Evolutionary conservation across 1,140 invertebrate genomes (phyloP).

Genomic region (Calycopis cecrops): DNA sequence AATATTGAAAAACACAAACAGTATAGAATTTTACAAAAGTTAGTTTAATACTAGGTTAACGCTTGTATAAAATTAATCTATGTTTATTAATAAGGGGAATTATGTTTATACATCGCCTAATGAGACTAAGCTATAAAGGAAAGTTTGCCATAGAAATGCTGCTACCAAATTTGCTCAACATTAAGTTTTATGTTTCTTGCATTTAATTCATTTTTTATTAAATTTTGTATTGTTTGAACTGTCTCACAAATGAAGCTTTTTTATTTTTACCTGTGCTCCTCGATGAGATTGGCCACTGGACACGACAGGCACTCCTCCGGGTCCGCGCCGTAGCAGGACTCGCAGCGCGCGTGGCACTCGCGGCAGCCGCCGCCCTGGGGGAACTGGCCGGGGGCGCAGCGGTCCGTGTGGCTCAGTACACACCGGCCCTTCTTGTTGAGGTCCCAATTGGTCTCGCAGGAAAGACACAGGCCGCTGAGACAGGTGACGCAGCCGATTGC

Average conservation of each 20-base stretch:
- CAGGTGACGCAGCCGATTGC: constrained; percentile 84
- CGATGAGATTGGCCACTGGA: constrained; percentile 78
- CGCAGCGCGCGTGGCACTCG: constrained; percentile 82
- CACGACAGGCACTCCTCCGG: constrained; percentile 83
- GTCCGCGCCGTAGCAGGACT: constrained; percentile 81
- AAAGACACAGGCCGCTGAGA: constrained; percentile 79
- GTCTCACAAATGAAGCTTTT: background rate
- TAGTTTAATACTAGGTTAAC: no score
- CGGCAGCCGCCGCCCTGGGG: constrained; percentile 76
- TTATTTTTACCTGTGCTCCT: constrained; percentile 74
- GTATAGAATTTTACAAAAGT: no score
- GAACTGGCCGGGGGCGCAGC: constrained; percentile 78
- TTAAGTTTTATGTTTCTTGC: no score
- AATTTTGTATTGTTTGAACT: no score
- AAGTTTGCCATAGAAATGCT: no score
- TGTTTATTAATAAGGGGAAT: no score
- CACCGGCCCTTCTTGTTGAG: constrained; percentile 84
- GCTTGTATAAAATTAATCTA: no score
- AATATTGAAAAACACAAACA: no score
- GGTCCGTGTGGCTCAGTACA: constrained; percentile 78
- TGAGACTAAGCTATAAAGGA: no score
- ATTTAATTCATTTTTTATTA: no score
- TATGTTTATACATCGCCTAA: no score
- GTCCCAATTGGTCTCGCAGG: constrained; percentile 82
- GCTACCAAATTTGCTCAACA: no score